Conservation (phyloP, 2,797 vertebrate species). For the Carduelis carduelis region DNA sequence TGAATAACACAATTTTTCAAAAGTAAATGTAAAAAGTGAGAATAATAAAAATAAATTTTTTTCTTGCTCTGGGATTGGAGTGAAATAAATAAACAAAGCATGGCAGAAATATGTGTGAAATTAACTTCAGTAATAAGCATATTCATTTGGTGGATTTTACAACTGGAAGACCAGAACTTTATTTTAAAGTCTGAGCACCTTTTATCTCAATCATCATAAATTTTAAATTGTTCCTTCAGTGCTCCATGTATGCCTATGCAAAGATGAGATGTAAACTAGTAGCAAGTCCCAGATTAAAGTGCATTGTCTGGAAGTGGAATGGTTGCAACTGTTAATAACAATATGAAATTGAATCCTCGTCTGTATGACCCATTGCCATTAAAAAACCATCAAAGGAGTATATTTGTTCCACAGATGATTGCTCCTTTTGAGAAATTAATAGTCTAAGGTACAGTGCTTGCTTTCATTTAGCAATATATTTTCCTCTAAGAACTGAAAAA, state of each 20-base stretch:
- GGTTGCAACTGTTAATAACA: background rate
- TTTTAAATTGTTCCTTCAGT: background rate
- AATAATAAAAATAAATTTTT: background rate
- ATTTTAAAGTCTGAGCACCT: background rate
- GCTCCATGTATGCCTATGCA: background rate
- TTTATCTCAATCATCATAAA: background rate
- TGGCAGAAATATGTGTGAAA: background rate
- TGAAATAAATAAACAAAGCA: background rate
- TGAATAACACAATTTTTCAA: background rate
- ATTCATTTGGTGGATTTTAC: background rate
- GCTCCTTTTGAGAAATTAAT: background rate
- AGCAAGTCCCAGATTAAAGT: background rate
- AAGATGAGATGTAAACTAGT: background rate
- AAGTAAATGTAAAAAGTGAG: background rate
- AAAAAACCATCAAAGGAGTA: background rate
- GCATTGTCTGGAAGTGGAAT: background rate
- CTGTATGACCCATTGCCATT: background rate
- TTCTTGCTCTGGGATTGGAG: background rate
- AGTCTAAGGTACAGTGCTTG: background rate
- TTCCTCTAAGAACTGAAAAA: background rate
- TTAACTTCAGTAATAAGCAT: background rate
- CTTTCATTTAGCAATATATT: background rate
- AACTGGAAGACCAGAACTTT: background rate
- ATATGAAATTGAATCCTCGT: background rate
- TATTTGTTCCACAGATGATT: background rate